Base-by-base conservation (phyloP, 2,113 vertebrate species). In the Podilymbus podiceps region DNA sequence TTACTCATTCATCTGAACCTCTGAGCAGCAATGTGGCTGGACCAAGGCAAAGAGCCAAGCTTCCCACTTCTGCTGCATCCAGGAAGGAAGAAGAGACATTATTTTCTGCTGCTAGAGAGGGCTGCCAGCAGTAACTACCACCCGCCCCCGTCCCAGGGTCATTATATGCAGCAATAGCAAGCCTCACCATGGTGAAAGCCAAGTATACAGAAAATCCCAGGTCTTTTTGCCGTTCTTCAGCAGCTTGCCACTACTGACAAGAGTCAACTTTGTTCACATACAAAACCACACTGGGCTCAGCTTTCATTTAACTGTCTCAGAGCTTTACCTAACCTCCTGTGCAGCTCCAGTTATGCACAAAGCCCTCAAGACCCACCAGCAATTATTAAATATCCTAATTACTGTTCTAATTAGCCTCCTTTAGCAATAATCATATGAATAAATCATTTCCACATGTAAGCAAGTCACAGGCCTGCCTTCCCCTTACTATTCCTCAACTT, bases 21-120 rank as follows among this genome's bases (percentile, higher is more conserved):
- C 83, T 85, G 60, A 88, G 81, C 23, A 68, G 60, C 78, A 64
- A 67, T 52, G 47, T 56, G 74, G 35, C 88, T 59, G 74, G 73
- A 42, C 60, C 47, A 63, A 85, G 94, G 92, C 90, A 82, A 71
- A 78, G 66, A 75, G 84, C 88, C 93, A 95, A 93, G 76, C n/a
- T 75, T 95, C 55, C 69, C 84, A 78, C 72, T 92, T 86, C 52
- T 67, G 80, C 90, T 89, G 77, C 88, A 81, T 78, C 81, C 66
- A 67, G 47, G 73, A 89, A 95, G 58, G 77, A 82, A 73, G 66
- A 93, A 84, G 87, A 87, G 52, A 71, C 38, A 40, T 89, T 69
- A 53, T 80, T 66, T 81, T 78, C 80, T 58, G 24, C 84, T 89
- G 64, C 58, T 78, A 33, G 52, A 81, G 55, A 91, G 8, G 17